Base-by-base conservation (phyloP, 2,888 invertebrate species). In the Tolmerus cingulatus region DNA sequence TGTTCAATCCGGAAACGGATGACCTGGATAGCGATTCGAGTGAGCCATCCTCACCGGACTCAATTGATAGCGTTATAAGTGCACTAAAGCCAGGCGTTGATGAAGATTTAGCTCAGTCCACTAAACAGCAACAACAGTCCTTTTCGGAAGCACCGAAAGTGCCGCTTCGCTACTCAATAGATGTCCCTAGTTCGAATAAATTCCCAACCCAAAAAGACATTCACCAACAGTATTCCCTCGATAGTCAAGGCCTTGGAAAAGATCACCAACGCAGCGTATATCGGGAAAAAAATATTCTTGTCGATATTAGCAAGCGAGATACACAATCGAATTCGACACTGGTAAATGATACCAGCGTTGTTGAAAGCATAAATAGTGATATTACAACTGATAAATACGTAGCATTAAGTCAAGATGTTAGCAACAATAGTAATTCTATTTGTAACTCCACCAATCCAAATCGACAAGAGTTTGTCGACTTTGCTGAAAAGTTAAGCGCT, bases 21-120 rank as follows among this genome's bases (percentile, higher is more conserved):
- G 97, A 98, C 90, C 94, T 97, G 92, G 97, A 97, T 91, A 97
- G 97, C 90, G 97, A 97, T 91, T 97, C 97, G 0, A 97, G 97
- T 90, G 96, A 97, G 14, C 92, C 93, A 14, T 97, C 97, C 0
- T 97, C 97, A 0, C 97, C 97, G 2, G 97, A 97, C 91, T 97
- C 97, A 2, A 95, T 96, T 1, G 97, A 97, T 90, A 97, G 97
- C 90, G 97, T 97, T 0, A 97, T 97, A 89, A 96, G 96, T 90
- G 96, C 96, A 74, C 78, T 51, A 46, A 86, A 86, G 30, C 86
- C 86, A 30, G 74, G 82, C 43, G 27, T 34, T 43, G 78, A 78
- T 78, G 82, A 88, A 78, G 43, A 46, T 46, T 23, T 23, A 55
- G 51, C 14, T 37, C 30, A 19, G n/a, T 12, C 66, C 66, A 66